A percentile compares a stretch with the other conserved stretches of the same genome.
Evolutionary conservation across 2,113 vertebrate species (phyloP).

Genomic region (Gobius niger): DNA sequence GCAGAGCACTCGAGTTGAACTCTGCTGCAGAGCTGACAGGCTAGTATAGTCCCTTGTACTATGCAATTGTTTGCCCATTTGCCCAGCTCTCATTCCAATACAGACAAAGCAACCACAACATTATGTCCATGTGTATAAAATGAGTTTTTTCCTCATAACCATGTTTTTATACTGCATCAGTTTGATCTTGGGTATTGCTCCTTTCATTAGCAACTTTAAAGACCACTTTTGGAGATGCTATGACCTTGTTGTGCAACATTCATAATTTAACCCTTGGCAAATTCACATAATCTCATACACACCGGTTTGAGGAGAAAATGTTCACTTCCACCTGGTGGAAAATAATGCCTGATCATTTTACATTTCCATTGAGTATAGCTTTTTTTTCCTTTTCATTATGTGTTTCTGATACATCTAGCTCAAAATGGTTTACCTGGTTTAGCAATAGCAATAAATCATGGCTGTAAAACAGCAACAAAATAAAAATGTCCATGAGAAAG

Average conservation of each 20-base stretch:
- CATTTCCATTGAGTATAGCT: too few species aligned
- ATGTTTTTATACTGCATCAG: too few species aligned
- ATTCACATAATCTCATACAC: not conserved
- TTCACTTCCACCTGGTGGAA: too few species aligned
- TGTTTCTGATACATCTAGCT: conserved; percentile 9
- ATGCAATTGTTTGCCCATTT: conserved; percentile 14
- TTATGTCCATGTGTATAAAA: not conserved
- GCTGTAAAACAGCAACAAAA: conserved; percentile 18
- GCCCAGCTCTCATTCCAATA: conserved; percentile 27
- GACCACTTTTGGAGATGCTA: too few species aligned
- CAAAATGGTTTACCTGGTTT: conserved; percentile 42
- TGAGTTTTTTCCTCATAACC: too few species aligned
- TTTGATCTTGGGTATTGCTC: too few species aligned
- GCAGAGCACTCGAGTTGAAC: conserved; percentile 48
- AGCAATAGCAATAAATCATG: conserved; percentile 47
- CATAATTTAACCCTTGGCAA: not conserved
- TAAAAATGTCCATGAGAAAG: conserved; percentile 24
- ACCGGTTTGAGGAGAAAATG: not conserved
- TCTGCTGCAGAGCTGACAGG: conserved; percentile 21
- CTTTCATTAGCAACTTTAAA: too few species aligned
- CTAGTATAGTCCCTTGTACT: conserved; percentile 8
- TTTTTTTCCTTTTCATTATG: too few species aligned
- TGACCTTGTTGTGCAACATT: too few species aligned
- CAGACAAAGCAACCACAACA: conserved; percentile 11
- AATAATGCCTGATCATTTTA: too few species aligned